A percentile compares a stretch with the other conserved stretches of the same genome.
These are phyloP conservation scores for Pachyseris speciosa DNA, from an alignment of 64 coral and sea anemone species.

Conservation along the genomic window DNA sequence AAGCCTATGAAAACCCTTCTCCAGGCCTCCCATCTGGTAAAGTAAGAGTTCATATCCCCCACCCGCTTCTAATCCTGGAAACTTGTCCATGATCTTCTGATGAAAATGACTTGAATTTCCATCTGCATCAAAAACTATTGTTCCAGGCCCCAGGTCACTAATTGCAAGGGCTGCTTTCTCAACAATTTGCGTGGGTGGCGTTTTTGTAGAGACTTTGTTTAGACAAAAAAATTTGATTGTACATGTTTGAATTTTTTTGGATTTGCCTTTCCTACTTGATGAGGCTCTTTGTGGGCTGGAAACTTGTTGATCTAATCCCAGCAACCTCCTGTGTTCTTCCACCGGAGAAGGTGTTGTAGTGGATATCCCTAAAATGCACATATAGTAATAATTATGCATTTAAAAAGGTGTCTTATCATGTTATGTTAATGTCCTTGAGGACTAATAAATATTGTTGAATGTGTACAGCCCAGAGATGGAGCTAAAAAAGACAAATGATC, in stretches of 20 bases:
- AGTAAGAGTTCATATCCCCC: slow-evolving; percentile 72
- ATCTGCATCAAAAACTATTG: slow-evolving; percentile 33
- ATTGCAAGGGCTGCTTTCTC: slow-evolving; percentile 39
- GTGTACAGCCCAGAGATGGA: no score
- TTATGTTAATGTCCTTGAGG: neutral
- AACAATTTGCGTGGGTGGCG: slow-evolving; percentile 35
- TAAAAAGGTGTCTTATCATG: neutral
- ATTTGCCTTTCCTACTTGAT: slow-evolving; percentile 9
- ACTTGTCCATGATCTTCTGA: slow-evolving; percentile 32
- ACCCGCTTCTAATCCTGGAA: slow-evolving; percentile 20
- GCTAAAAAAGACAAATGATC: no score
- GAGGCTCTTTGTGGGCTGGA: slow-evolving; percentile 1
- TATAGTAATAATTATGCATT: neutral
- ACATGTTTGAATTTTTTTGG: slow-evolving; percentile 42
- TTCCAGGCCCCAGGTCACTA: slow-evolving; percentile 45
- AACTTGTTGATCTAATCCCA: neutral
- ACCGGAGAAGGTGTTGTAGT: neutral
- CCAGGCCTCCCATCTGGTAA: slow-evolving; percentile 58
- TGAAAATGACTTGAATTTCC: slow-evolving; percentile 22
- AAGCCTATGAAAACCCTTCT: slow-evolving; percentile 54
- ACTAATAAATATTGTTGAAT: no score
- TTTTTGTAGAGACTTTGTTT: slow-evolving; percentile 14
- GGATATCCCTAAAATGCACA: no score
- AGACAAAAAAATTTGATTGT: slow-evolving; percentile 55
- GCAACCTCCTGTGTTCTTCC: neutral